Percentiles rank a stretch among this genome's conserved stretches.
These are phyloP conservation scores for Palythoa grandiflora DNA, from an alignment of 92 coral and sea anemone genomes.

Conservation along the genomic window DNA sequence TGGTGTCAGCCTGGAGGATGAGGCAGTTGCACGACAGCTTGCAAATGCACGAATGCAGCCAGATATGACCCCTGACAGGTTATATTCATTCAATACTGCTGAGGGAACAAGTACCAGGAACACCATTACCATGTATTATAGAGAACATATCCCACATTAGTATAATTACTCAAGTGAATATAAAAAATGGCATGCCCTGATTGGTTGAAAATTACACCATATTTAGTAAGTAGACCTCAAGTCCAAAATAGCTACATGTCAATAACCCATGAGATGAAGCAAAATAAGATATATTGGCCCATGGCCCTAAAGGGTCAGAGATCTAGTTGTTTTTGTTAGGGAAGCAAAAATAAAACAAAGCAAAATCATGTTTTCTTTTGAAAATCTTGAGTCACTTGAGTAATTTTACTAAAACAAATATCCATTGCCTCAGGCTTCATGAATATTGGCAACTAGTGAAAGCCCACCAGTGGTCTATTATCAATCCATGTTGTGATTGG, in stretches of 20 bases:
- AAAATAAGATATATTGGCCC: conserved; percentile 11
- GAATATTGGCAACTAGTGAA: conserved; percentile 29
- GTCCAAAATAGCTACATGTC: neutral
- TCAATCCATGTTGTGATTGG: conserved; percentile 22
- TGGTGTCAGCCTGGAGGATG: conserved; percentile 45
- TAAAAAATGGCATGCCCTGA: neutral
- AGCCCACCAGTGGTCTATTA: conserved; percentile 1
- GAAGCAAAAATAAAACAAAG: conserved; percentile 36
- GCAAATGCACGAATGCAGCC: neutral
- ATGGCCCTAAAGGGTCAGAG: conserved; percentile 27
- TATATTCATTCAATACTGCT: conserved; percentile 22
- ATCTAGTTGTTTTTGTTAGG: neutral
- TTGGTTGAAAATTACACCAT: conserved; percentile 7
- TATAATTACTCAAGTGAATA: conserved; percentile 21
- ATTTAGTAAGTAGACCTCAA: neutral
- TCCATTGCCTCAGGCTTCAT: conserved; percentile 17
- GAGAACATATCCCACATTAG: neutral
- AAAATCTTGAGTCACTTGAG: conserved; percentile 40
- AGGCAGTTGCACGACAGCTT: conserved; percentile 34
- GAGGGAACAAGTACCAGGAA: conserved; percentile 5
- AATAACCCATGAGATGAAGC: conserved; percentile 34
- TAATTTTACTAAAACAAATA: conserved; percentile 44
- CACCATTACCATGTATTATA: neutral
- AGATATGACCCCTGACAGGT: conserved; percentile 9
- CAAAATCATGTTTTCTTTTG: conserved; percentile 32